These are phyloP conservation scores for Plagiodera versicolora DNA, from an alignment of 2,888 invertebrate species.

Conservation along the genomic window DNA sequence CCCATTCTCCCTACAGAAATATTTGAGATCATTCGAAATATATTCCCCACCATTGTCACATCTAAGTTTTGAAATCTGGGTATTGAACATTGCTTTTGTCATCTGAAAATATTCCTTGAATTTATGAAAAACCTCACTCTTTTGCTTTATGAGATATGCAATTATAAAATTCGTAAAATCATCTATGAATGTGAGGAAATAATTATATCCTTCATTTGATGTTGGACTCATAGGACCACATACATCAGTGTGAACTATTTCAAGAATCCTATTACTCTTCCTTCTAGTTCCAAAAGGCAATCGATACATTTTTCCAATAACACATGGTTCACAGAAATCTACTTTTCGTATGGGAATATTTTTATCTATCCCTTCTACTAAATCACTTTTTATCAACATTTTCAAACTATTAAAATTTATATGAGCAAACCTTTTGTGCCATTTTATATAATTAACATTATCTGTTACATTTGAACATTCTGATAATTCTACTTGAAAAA, in stretches of 20 bases:
- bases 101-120: constrained; percentile 13
- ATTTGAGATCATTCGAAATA: constrained; percentile 3
- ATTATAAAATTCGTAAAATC: constrained; percentile 13
- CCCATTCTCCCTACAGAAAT: constrained; percentile 1
- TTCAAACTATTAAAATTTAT: neutral
- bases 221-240: neutral
- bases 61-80: neutral
- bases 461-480: constrained; percentile 21
- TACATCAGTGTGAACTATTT: neutral
- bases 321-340: constrained; percentile 3
- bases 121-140: constrained; percentile 11
- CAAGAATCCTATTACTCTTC: constrained; percentile 5
- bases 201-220: neutral
- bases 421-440: constrained; percentile 10
- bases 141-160: constrained; percentile 15
- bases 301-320: neutral
- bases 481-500: neutral
- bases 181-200: constrained; percentile 6
- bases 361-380: constrained; percentile 4
- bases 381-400: neutral
- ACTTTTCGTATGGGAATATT: neutral
- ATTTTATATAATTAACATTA: neutral
- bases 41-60: constrained; percentile 8
- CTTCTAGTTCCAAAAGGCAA: neutral
- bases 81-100: neutral